Conservation (phyloP, 1,140 invertebrate genomes). For the Lordiphosa stackelbergi region DNA sequence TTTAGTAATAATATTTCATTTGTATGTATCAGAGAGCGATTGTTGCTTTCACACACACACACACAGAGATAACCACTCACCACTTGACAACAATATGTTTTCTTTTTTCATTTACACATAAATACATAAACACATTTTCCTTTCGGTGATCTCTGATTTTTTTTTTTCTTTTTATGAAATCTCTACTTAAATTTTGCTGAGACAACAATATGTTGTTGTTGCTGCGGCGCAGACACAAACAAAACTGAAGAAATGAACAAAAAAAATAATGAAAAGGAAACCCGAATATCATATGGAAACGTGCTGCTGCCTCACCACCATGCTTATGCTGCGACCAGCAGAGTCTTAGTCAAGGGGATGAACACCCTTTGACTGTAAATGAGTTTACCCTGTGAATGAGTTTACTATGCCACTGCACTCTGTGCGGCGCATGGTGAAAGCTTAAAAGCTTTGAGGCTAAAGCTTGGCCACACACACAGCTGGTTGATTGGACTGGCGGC, state of each 20-base stretch:
- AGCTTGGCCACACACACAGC: constrained; percentile 45
- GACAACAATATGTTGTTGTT: constrained; percentile 24
- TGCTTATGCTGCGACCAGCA: constrained; percentile 49
- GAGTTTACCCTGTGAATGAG: not conserved
- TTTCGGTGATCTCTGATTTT: too few species aligned
- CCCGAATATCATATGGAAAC: constrained; percentile 61
- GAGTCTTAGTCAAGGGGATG: too few species aligned
- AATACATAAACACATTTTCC: too few species aligned
- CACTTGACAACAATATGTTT: too few species aligned
- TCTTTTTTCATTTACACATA: too few species aligned
- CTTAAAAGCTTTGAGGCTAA: constrained; percentile 57
- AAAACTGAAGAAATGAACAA: constrained; percentile 34
- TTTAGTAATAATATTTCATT: too few species aligned
- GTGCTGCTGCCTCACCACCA: constrained; percentile 32
- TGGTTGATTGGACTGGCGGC: constrained; percentile 25
- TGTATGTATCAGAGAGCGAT: constrained; percentile 1
- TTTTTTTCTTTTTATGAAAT: too few species aligned
- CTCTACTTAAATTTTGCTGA: not conserved
- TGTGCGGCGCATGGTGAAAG: constrained; percentile 38
- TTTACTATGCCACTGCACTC: constrained; percentile 23
- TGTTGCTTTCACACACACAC: too few species aligned
- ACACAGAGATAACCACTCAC: too few species aligned
- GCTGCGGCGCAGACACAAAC: constrained; percentile 41
- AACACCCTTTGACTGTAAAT: not conserved
- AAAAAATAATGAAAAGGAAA: constrained; percentile 29